Base-by-base conservation (phyloP, 2,113 vertebrate species). In the Megaceryle torquata region DNA sequence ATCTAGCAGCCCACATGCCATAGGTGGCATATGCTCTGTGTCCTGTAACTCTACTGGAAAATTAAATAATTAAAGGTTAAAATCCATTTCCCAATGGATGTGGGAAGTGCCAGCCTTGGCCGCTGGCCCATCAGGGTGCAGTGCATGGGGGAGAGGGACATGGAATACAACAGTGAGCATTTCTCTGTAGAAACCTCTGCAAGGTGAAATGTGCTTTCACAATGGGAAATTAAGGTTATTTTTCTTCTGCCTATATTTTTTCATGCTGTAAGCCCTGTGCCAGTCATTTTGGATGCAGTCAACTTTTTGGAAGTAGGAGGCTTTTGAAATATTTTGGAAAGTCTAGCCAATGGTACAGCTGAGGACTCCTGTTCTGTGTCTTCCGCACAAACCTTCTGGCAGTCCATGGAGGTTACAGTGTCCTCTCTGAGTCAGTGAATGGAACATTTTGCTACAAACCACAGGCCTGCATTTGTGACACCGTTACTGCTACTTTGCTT, bases 341-440 rank as follows among this genome's bases (percentile, higher is more conserved):
- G 77, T 50, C 41, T 82, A 68, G 57, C 67, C 64, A 84, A 35
- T n/a, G 53, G 44, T 89, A 33, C 26, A 74, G 54, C 46, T 33
- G 22, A 82, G 54, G 81, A 79, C 81, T 93, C 5, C 3, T 22
- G 48, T 76, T 96, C 81, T 69, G n/a, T 2, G 1, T 75, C 92
- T 92, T 81, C 91, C 70, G 82, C 74, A 68, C 83, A 97, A 91
- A 86, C 81, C 89, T 92, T 82, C 90, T 89, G 91, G 65, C 77
- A 82, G 69, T 41, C 72, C 12, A 0, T 46, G 77, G 86, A 79
- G 37, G 41, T 92, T 89, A 88, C 74, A 28, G 69, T 54, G 83
- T 89, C 91, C 80, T 84, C 83, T 79, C 74, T 82, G 92, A 92
- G 48, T 82, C 80, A 93, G 33, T 37, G 44, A 86, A 50, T 54